phyloP scores from a whole-genome alignment of 2,888 invertebrate species.

The Microctonus brassicae region DNA sequence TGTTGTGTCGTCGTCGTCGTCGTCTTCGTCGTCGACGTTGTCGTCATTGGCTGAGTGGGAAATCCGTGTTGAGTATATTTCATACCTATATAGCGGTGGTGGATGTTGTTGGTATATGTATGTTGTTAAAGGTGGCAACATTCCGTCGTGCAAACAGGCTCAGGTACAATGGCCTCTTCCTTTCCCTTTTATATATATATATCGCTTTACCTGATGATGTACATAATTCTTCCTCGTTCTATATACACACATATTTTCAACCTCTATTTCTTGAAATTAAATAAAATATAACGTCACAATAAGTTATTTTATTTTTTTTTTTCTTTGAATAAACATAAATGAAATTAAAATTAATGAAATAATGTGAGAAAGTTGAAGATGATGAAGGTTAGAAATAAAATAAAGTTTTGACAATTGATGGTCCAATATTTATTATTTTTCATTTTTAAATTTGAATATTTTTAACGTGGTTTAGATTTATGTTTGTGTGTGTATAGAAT shows the following conservation, averaged over 20 bases:
- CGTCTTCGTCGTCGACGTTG: background rate
- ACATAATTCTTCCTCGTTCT: no score
- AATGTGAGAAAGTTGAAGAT: background rate
- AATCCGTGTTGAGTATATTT: constrained; percentile 22
- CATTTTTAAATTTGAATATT: constrained; percentile 30
- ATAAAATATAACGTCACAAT: no score
- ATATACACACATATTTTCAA: no score
- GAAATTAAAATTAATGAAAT: no score
- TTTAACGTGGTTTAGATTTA: no score
- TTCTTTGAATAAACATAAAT: background rate
- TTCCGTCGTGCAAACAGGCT: constrained; percentile 40
- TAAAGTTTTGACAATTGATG: background rate
- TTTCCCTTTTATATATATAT: background rate
- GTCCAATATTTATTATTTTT: background rate
- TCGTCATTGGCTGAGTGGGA: constrained; percentile 23
- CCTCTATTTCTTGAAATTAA: no score
- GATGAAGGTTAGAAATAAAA: background rate
- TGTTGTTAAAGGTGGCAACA: constrained; percentile 5
- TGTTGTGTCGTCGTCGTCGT: background rate
- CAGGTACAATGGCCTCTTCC: constrained; percentile 34
- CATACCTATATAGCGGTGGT: background rate
- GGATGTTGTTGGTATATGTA: no score
- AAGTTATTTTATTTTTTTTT: background rate
- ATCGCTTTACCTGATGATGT: background rate
- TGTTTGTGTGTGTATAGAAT: no score